Conservation (phyloP, 1,140 invertebrate genomes). For the Pinna nobilis region DNA sequence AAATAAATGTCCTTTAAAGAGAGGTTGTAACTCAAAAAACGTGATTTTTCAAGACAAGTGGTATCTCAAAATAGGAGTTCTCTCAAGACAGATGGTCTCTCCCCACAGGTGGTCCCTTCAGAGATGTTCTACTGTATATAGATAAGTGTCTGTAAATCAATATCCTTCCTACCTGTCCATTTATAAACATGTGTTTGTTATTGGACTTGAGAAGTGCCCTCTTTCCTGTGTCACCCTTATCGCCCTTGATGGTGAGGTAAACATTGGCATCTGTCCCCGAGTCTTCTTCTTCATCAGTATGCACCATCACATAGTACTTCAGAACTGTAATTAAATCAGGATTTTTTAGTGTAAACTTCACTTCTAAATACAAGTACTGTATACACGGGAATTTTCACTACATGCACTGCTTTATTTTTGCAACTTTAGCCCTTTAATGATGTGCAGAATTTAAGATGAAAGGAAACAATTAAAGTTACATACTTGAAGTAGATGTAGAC, state of each 20-base stretch:
- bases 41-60: too few relatives aligned
- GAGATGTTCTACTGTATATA: too few relatives aligned
- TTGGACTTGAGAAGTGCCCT: slow-evolving; percentile 54
- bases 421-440: too few relatives aligned
- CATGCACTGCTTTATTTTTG: neutral
- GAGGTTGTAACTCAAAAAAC: too few relatives aligned
- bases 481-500: too few relatives aligned
- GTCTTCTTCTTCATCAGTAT: slow-evolving; percentile 63
- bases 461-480: too few relatives aligned
- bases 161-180: slow-evolving; percentile 57
- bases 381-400: neutral
- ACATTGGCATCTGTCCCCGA: slow-evolving; percentile 68
- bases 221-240: slow-evolving; percentile 67
- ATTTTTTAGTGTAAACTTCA: neutral
- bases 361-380: neutral
- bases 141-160: too few relatives aligned
- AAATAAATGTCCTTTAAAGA: too few relatives aligned
- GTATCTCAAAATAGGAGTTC: too few relatives aligned
- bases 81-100: too few relatives aligned
- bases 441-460: too few relatives aligned
- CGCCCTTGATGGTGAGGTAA: slow-evolving; percentile 65
- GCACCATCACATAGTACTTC: slow-evolving; percentile 64
- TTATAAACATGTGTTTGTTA: slow-evolving; percentile 49
- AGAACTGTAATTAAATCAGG: slow-evolving; percentile 55
- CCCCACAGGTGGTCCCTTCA: too few relatives aligned